phyloP scores from a whole-genome alignment of 2,113 vertebrate genomes.

The Osmerus mordax region DNA sequence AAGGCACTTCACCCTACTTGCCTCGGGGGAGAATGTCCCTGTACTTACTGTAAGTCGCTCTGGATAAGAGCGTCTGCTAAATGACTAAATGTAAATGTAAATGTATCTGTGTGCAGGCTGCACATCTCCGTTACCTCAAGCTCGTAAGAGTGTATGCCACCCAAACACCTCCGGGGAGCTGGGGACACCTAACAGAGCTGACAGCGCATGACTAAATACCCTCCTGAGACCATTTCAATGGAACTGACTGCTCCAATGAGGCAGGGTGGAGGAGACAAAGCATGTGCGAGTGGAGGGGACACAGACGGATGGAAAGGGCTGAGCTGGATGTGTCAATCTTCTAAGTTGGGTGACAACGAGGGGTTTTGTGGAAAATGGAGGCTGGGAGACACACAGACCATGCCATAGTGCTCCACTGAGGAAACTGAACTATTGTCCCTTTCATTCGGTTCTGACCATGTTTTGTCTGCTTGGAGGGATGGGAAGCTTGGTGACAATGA shows the following conservation, averaged over 20 bases:
- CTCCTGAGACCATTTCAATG: conserved; percentile 55
- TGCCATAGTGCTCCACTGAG: conserved; percentile 22
- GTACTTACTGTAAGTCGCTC: too few species aligned
- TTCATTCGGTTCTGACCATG: conserved; percentile 35
- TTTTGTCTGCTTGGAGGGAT: conserved; percentile 54
- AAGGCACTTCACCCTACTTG: too few species aligned
- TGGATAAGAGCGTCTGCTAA: too few species aligned
- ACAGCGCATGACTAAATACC: conserved; percentile 65
- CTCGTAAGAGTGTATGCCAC: conserved; percentile 25
- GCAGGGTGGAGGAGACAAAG: conserved; percentile 56
- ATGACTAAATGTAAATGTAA: too few species aligned
- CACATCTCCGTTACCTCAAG: conserved; percentile 15
- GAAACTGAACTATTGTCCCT: conserved; percentile 54
- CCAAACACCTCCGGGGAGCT: conserved; percentile 42
- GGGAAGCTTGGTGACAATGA: conserved; percentile 54
- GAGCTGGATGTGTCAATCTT: conserved; percentile 58
- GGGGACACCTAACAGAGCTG: conserved; percentile 51
- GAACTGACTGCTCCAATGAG: conserved; percentile 61
- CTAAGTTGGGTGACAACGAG: conserved; percentile 38
- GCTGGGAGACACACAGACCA: conserved; percentile 45
- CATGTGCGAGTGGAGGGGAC: conserved; percentile 36
- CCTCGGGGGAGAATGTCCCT: too few species aligned
- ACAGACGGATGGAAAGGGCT: conserved; percentile 38
- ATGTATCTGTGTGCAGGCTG: background rate
- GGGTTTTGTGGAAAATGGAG: conserved; percentile 47